Base-by-base conservation (phyloP, 2,888 invertebrate species). In the Cecidostiba fungosa region DNA sequence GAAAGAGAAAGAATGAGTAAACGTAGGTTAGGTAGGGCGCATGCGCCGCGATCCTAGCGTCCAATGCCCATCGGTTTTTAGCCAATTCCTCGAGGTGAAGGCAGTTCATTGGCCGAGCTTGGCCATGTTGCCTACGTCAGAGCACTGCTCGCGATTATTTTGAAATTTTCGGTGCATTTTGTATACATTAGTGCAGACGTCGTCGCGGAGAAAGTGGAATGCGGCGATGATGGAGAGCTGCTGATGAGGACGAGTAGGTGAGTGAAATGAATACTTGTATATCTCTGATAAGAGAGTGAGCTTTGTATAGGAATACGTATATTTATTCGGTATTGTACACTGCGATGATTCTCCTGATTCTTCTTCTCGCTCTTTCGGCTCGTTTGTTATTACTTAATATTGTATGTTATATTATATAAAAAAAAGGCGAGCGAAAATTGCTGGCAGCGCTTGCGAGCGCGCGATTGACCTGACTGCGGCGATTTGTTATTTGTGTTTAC, bases 281-380 rank as follows among this genome's bases (percentile, higher is more conserved):
- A 2, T 43, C 43, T 43, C 10, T 10, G 12, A 39, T 10, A 2
- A 39, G 39, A 39, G 10, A 39, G 10, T 50, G 19, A 50, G 50
- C 19, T 69, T 62, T 29, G 85, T 85, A 80, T 85, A 84, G 78
- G 85, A 85, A 85, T 87, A 87, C 73, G 74, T 84, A 84, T 85
- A 80, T 87, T 87, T 87, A 87, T 87, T 87, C 77, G 80, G 80
- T 87, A 85, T 85, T 81, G 81, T 87, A 87, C 87, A 85, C 66
- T 77, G 26, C 14, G n/a, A n/a, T 59, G n/a, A 23, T 47, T 87
- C 59, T 54, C 23, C 74, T 78, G 62, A 82, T 82, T 85, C 62
- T 70, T 79, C 39, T 81, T 47, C 6, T 14, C 14, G n/a, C 23
- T 66, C 14, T 70, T 66, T 73, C 19, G 16, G 16, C 1, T 59